phyloP scores from a whole-genome alignment of 2,113 vertebrate genomes.

The Rhagologus leucostigma region DNA sequence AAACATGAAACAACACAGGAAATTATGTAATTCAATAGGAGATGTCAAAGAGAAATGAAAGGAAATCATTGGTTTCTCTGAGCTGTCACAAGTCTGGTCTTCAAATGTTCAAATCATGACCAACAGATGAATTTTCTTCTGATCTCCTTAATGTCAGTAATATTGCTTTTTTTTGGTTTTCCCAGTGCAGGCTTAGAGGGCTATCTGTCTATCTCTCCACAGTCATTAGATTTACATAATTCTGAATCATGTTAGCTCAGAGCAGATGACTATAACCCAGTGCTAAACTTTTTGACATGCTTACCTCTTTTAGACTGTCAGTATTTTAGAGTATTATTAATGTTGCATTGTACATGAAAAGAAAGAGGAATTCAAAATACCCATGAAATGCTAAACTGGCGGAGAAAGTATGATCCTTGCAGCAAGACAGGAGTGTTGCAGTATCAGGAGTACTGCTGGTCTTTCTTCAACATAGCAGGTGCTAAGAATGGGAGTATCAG shows the following conservation, averaged over 20 bases:
- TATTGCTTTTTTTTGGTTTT: background rate
- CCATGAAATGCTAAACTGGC: background rate
- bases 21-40: background rate
- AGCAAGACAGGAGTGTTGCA: background rate
- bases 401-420: background rate
- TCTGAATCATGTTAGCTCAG: background rate
- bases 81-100: background rate
- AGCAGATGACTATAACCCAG: background rate
- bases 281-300: background rate
- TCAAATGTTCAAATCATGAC: background rate
- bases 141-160: background rate
- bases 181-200: background rate
- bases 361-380: background rate
- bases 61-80: background rate
- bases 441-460: background rate
- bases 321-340: background rate
- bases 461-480: background rate
- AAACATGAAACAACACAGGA: background rate
- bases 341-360: background rate
- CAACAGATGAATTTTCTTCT: background rate
- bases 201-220: fast-evolving
- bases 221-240: too few species aligned
- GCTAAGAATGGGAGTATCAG: background rate
- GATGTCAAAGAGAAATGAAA: background rate
- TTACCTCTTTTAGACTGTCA: background rate